phyloP scores from a whole-genome alignment of 2,113 vertebrate genomes.

The Cyprinodon tularosa region DNA sequence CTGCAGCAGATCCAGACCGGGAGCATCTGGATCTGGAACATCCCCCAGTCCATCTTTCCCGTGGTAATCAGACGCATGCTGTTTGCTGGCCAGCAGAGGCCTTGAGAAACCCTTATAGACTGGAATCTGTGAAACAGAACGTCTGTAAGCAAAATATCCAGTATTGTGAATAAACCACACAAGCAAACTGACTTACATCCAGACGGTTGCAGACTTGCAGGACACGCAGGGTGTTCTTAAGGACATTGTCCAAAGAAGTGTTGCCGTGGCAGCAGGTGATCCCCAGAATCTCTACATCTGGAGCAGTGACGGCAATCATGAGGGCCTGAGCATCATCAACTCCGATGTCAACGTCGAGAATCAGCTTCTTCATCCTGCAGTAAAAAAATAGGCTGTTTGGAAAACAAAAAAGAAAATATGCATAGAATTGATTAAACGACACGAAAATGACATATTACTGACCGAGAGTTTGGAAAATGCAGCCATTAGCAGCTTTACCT shows the following conservation, averaged over 20 bases:
- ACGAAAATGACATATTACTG: too few relatives aligned
- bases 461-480: too few relatives aligned
- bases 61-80: slow-evolving; percentile 58
- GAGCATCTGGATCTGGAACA: slow-evolving; percentile 68
- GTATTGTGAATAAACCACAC: not conserved
- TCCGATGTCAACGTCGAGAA: slow-evolving; percentile 77
- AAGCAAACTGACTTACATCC: slow-evolving; percentile 53
- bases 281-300: slow-evolving; percentile 70
- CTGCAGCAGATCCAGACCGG: slow-evolving; percentile 69
- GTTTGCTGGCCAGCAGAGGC: slow-evolving; percentile 50
- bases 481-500: too few relatives aligned
- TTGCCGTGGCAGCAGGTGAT: slow-evolving; percentile 80
- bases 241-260: slow-evolving; percentile 71
- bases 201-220: slow-evolving; percentile 69
- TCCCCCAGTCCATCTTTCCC: slow-evolving; percentile 79
- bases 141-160: not conserved
- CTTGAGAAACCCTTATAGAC: slow-evolving; percentile 64
- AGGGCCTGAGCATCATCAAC: slow-evolving; percentile 79
- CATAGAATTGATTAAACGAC: too few relatives aligned
- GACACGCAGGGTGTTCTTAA: slow-evolving; percentile 77
- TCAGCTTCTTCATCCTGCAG: slow-evolving; percentile 68
- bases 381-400: too few relatives aligned
- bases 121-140: slow-evolving; percentile 63
- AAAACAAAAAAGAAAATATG: not conserved
- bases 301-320: slow-evolving; percentile 72